A percentile compares a stretch with the other conserved stretches of the same genome.
Conservation (phyloP, 2,888 invertebrate genomes). For the Harpalus rubripes region DNA sequence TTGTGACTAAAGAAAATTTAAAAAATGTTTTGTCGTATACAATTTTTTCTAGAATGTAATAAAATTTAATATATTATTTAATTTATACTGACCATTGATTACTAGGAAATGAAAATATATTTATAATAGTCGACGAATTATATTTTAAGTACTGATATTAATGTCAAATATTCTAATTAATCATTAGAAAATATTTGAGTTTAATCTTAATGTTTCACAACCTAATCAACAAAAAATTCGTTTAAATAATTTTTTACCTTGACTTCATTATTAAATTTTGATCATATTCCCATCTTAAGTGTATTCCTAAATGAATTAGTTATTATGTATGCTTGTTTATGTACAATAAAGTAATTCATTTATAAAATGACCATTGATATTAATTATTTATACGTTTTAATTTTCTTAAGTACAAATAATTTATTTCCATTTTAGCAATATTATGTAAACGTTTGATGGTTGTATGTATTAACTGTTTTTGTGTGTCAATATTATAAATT, state of each 20-base stretch:
- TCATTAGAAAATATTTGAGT: not conserved
- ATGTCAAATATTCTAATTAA: conserved; percentile 20
- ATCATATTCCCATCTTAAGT: not conserved
- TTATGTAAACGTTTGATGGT: not conserved
- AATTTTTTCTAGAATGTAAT: conserved; percentile 4
- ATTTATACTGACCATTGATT: conserved; percentile 13
- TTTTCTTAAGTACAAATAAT: conserved; percentile 46
- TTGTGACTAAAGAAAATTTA: conserved; percentile 10
- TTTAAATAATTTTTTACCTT: conserved; percentile 17
- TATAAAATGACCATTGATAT: not conserved
- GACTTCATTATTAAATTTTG: not conserved
- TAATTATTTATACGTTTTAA: conserved; percentile 33
- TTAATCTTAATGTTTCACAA: not conserved
- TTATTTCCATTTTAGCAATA: conserved; percentile 14
- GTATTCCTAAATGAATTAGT: conserved; percentile 27
- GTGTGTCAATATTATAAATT: conserved; percentile 19
- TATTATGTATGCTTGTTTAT: conserved; percentile 19
- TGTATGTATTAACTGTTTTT: conserved; percentile 21
- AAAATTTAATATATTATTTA: conserved; percentile 10
- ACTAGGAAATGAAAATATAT: conserved; percentile 1
- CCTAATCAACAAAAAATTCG: not conserved
- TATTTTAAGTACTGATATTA: conserved; percentile 18
- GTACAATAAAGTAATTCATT: conserved; percentile 43
- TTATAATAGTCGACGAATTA: conserved; percentile 4
- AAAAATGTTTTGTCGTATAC: conserved; percentile 11